Conservation (phyloP, 2,113 vertebrate genomes). For the Bagarius yarrelli region DNA sequence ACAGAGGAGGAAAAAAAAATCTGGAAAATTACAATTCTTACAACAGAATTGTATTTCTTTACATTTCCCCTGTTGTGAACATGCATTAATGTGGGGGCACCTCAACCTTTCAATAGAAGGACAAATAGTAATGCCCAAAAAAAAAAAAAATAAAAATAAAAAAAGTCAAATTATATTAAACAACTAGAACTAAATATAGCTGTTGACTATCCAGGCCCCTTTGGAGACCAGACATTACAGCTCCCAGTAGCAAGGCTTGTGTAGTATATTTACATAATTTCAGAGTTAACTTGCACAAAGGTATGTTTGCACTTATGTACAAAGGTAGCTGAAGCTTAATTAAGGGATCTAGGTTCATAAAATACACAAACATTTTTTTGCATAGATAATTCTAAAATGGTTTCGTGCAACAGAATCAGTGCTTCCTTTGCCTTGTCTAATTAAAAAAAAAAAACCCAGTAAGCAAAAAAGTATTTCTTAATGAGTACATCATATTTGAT, state of each 20-base stretch:
- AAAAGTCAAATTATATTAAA: conserved; percentile 32
- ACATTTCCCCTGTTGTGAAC: not conserved
- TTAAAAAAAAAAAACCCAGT: not conserved
- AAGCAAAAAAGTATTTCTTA: conserved; percentile 1
- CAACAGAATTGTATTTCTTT: conserved; percentile 67
- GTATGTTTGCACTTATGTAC: conserved; percentile 12
- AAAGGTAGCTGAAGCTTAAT: not conserved
- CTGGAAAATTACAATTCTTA: conserved; percentile 66
- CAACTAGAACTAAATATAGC: conserved; percentile 2
- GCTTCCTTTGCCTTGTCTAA: not conserved
- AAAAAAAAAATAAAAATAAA: no score
- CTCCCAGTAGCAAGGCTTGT: conserved; percentile 10
- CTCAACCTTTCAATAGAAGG: conserved; percentile 44
- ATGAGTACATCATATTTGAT: not conserved
- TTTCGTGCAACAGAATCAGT: conserved; percentile 21
- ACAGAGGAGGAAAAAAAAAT: conserved; percentile 20
- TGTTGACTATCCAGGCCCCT: not conserved
- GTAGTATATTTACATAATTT: conserved; percentile 17
- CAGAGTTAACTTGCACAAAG: not conserved
- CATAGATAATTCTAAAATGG: conserved; percentile 44
- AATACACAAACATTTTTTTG: conserved; percentile 33
- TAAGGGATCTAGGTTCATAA: conserved; percentile 17
- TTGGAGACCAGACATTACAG: conserved; percentile 7
- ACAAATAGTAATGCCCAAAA: conserved; percentile 47
- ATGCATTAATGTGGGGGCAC: conserved; percentile 13